phyloP scores from a whole-genome alignment of 2,113 vertebrate genomes.

The Phoxinus phoxinus region DNA sequence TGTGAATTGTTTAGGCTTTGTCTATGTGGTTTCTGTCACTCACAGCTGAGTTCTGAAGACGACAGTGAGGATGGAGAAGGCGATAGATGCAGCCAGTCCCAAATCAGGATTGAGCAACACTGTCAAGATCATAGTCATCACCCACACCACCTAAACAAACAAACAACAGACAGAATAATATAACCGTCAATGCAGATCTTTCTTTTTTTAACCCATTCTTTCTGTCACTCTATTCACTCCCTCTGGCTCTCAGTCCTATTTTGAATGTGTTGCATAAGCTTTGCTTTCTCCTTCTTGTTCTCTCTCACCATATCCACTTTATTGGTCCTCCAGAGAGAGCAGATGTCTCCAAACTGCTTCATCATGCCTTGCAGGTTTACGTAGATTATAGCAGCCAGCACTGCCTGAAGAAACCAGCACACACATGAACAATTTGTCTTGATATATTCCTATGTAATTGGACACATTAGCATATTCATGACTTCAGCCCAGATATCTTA shows the following conservation, averaged over 20 bases:
- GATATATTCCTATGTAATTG: neutral
- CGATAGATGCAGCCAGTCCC: constrained; percentile 83
- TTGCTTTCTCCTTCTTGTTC: neutral
- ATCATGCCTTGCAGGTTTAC: constrained; percentile 95
- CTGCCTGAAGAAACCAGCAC: constrained; percentile 75
- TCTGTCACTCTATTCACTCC: neutral
- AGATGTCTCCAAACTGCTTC: constrained; percentile 85
- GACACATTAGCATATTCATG: neutral
- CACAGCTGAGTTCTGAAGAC: constrained; percentile 93
- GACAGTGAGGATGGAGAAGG: constrained; percentile 86
- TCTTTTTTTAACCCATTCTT: constrained; percentile 1
- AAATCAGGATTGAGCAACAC: constrained; percentile 87
- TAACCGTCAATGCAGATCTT: neutral
- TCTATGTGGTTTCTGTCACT: constrained; percentile 58
- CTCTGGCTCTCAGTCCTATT: neutral
- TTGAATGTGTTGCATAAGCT: constrained; percentile 12
- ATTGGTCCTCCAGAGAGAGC: constrained; percentile 84
- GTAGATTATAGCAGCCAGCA: constrained; percentile 85
- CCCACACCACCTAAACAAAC: constrained; percentile 75
- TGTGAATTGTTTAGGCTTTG: neutral
- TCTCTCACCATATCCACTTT: constrained; percentile 85
- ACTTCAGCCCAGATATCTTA: neutral
- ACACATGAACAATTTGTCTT: constrained; percentile 37
- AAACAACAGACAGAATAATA: neutral
- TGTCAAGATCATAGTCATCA: constrained; percentile 86